Evolutionary conservation across 2,888 invertebrate genomes (phyloP), one percentile per base, ranked within the genome.

Genomic region (Tridacna gigas): DNA sequence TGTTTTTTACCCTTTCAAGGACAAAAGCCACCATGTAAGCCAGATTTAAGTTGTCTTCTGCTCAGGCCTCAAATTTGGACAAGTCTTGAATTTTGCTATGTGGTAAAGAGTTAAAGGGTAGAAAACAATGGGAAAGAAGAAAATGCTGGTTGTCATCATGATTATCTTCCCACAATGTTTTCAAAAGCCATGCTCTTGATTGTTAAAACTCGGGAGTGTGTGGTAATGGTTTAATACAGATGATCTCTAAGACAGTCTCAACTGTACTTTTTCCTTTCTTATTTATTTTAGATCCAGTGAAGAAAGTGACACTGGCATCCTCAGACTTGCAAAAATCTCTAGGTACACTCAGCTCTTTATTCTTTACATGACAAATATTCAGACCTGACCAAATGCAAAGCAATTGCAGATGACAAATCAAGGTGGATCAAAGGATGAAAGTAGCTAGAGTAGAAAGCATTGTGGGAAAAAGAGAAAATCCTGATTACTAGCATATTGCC

Each of bases 261-360:
- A 37, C 37, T 37, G 37, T 37, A 37, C 2, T 37, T 37, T 20
- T 20, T 56, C 5, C 56, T 45, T 20, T 5, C 18, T 26, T 69
- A 7, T 69, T 22, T 77, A 37, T 91, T 92, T 61, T 89, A 94
- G 94, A 94, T 89, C 94, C 94, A 78, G 94, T 95, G 0, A 94
- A 93, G 73, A 97, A 97, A 95, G 97, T 99, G 0, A 96, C 97
- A 0, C 94, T 99, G 81, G 96, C 97, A 20, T 96, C 97, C 86
- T 97, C 97, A 0, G 96, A 98, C 95, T 95, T 99, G 82, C 95
- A 96, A 25, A 96, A 96, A 82, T 97, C 98, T 5, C 95, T 97
- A 82, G 95, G 95, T 95, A 91, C 88, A 2, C 28, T 22, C 76
- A n/a, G n/a, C n/a, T n/a, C n/a, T n/a, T n/a, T n/a, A n/a, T n/a